Evolutionary conservation across 2,113 vertebrate genomes (phyloP).

Genomic region (Plecotus auritus): DNA sequence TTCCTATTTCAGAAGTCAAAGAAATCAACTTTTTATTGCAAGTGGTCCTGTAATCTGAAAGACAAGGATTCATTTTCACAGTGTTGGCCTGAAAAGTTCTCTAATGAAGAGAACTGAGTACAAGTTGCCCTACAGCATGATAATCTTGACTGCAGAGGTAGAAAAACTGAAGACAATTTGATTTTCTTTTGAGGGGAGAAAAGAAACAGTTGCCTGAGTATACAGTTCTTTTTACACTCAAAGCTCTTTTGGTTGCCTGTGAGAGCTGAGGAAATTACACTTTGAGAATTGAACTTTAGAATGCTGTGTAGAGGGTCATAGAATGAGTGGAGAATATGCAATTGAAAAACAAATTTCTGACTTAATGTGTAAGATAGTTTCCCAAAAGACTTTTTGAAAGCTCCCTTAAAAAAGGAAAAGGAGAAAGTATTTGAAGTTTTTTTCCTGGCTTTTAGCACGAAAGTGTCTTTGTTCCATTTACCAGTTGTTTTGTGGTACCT

Average conservation of each 20-base stretch:
- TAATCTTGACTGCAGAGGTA: neutral
- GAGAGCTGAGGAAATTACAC: slow-evolving; percentile 1
- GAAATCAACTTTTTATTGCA: neutral
- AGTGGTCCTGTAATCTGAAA: neutral
- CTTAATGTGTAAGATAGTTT: neutral
- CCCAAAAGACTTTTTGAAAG: neutral
- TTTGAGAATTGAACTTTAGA: neutral
- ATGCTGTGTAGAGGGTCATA: neutral
- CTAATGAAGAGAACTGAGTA: neutral
- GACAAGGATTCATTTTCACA: slow-evolving; percentile 24
- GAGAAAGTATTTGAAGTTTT: neutral
- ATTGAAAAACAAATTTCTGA: slow-evolving; percentile 40
- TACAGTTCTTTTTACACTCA: neutral
- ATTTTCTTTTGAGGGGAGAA: neutral
- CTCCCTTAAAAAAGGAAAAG: neutral
- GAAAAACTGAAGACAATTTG: neutral
- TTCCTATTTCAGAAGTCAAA: neutral
- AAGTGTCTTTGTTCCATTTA: slow-evolving; percentile 18
- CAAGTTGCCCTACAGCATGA: neutral
- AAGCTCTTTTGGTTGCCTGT: neutral
- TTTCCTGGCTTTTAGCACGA: neutral
- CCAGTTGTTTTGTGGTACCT: neutral
- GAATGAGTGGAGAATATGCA: neutral
- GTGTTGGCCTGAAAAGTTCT: neutral
- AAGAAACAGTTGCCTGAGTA: neutral